These are phyloP conservation scores for Hycleus phaleratus DNA, from an alignment of 1,140 invertebrate genomes.

Conservation along the genomic window DNA sequence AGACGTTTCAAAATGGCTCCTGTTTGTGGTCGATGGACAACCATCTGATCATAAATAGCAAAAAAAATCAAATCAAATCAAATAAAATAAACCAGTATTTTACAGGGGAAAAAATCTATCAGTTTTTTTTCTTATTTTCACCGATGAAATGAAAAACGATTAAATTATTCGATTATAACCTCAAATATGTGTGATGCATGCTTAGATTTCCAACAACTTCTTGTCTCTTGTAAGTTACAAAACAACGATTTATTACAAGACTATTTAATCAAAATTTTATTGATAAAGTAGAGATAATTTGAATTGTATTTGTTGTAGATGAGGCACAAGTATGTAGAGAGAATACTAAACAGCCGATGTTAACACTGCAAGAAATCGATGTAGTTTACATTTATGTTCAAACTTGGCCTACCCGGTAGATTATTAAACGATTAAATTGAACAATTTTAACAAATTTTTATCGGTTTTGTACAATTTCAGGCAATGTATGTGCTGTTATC, in stretches of 20 bases:
- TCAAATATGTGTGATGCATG: slow-evolving; percentile 67
- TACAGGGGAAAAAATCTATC: slow-evolving; percentile 24
- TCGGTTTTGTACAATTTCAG: slow-evolving; percentile 43
- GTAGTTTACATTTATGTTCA: slow-evolving; percentile 37
- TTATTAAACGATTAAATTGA: background rate
- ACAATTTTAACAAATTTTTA: slow-evolving; percentile 3
- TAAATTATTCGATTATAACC: slow-evolving; percentile 23
- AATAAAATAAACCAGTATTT: slow-evolving; percentile 5
- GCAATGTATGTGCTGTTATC: slow-evolving; percentile 88
- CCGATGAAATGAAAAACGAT: slow-evolving; percentile 31
- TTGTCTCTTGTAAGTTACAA: slow-evolving; percentile 64
- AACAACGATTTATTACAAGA: slow-evolving; percentile 11
- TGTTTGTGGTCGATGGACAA: slow-evolving; percentile 29
- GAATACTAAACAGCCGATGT: slow-evolving; percentile 32
- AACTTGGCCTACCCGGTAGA: slow-evolving; percentile 38
- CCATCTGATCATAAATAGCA: slow-evolving; percentile 14
- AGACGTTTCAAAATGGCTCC: slow-evolving; percentile 40
- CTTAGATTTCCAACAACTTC: slow-evolving; percentile 68
- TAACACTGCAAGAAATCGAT: slow-evolving; percentile 36
- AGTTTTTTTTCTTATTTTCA: too few relatives aligned
- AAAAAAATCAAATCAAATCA: slow-evolving; percentile 1
- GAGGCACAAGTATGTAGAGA: slow-evolving; percentile 36
- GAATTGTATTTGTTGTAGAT: slow-evolving; percentile 29
- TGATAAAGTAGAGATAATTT: background rate
- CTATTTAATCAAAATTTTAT: slow-evolving; percentile 4